Evolutionary conservation across 2,113 vertebrate species (phyloP), one percentile per base, ranked within the genome.

Genomic region (Corydoras sp.): DNA sequence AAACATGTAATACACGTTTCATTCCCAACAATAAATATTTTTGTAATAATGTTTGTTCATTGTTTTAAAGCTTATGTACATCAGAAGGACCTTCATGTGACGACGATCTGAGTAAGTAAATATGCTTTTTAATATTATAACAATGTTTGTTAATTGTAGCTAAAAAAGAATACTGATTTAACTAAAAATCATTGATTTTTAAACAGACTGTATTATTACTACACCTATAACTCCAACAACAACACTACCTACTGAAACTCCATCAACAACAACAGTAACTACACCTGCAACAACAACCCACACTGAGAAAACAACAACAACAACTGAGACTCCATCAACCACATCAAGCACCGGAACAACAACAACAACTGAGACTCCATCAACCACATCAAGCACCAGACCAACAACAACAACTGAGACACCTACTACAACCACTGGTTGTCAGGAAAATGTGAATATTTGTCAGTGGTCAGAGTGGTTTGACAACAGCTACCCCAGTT

Each of bases 51-150:
- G 32, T 56, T 2, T 5, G 29, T 14, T 24, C 14, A 12, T 51
- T 66, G 4, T 73, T 73, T 63, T 49, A 30, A 58, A 73, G 71
- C 71, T 10, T 5, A 1, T 73, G 71, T 15, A 11, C 30, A 0
- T 13, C n/a, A 53, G 6, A n/a, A 18, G 71, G 63, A 35, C 2
- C 4, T 35, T 43, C 63, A n/a, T 73, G 71, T 64, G 0, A 32
- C 29, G 9, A 65, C 18, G 18, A 7, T 14, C 2, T 5, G 13
- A 14, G 9, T 67, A 24, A 58, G 72, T 73, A 43, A 3, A n/a
- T 58, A 18, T 56, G 3, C 4, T 4, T 50, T 64, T 65, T 9
- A 58, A 14, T 8, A 71, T 15, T 9, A 49, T 24, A 0, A 53
- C 10, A 14, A 1, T 24, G 9, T 50, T 72, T 1, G 15, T 5